Base-by-base conservation (phyloP, 2,797 vertebrate species). In the Eidolon dupreanum region DNA sequence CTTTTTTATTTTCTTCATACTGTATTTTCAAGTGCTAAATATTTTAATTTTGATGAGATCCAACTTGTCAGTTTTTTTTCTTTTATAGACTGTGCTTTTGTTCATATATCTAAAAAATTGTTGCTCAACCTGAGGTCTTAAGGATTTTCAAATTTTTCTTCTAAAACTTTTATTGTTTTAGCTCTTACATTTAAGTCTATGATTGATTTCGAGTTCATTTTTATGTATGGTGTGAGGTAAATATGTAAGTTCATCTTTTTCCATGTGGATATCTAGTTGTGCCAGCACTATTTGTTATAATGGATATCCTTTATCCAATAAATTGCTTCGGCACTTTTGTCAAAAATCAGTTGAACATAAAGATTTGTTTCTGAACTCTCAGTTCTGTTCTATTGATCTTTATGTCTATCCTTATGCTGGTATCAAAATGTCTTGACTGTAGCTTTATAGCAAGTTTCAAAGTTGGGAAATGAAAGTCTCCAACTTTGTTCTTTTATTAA, bases 311-410 rank as follows among this genome's bases (percentile, higher is more conserved):
- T 86, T 82, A 46, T 61, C 84, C 31, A 83, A 12, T 43, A 22
- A 84, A 95, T 49, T 46, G 33, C n/a, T 8, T 24, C 65, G 28
- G 31, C 22, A 65, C 31, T 20, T 79, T 57, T 77, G n/a, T 90
- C 77, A 90, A 84, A 95, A 92, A 74, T 33, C 79, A 90, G 16
- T 19, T 68, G 59, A 94, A 63, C 38, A n/a, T 66, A 88, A 65
- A 84, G 38, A 61, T 43, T 63, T 61, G 61, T 92, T 70, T 92
- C 38, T 51, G 31, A 73, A 75, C 59, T 81, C 41, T 83, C 65
- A n/a, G 3, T 65, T 90, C 38, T 65, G 57, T 68, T 59, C 26
- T 24, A 41, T 26, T 63, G 33, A 38, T 83, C 36, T 68, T 10
- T 43, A 41, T 41, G 15, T 83, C 31, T 88, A 41, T 13, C 89